These are phyloP conservation scores for Ophioninae sp. DNA, from an alignment of 2,888 invertebrate genomes.

Conservation along the genomic window DNA sequence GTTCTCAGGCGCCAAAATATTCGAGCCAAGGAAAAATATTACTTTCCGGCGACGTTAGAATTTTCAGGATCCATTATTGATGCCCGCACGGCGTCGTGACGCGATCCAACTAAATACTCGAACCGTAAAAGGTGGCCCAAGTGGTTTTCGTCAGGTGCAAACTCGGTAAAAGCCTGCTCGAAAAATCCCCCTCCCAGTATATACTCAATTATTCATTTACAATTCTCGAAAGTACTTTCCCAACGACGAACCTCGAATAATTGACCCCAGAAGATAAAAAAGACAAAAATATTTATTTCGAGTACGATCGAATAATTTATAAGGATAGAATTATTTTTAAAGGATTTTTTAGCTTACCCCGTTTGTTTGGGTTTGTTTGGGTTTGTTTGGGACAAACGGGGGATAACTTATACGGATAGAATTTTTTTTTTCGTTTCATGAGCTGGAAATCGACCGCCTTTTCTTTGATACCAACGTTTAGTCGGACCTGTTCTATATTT, in stretches of 20 bases:
- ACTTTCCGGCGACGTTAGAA: constrained; percentile 6
- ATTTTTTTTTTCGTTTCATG: too few relatives aligned
- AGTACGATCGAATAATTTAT: neutral
- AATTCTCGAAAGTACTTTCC: constrained; percentile 31
- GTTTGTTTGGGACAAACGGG: too few relatives aligned
- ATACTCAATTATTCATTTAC: constrained; percentile 46
- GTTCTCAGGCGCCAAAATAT: neutral
- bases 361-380: too few relatives aligned
- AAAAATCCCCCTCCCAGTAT: constrained; percentile 24
- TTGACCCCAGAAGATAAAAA: constrained; percentile 1
- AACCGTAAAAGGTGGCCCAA: constrained; percentile 2
- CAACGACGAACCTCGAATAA: constrained; percentile 13
- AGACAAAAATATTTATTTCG: neutral
- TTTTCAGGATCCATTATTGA: constrained; percentile 9
- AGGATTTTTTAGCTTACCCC: too few relatives aligned
- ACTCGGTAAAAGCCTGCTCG: constrained; percentile 18
- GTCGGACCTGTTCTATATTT: too few relatives aligned
- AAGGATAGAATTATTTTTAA: neutral
- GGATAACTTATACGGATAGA: too few relatives aligned
- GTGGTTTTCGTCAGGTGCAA: constrained; percentile 38
- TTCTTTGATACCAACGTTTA: too few relatives aligned
- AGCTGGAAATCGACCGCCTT: too few relatives aligned
- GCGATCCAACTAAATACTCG: constrained; percentile 5
- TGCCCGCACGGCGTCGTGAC: neutral
- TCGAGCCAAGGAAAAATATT: neutral